Percentiles rank a stretch among this genome's conserved stretches.
These are phyloP conservation scores for Meloidogyne chitwoodi DNA, from an alignment of 1,140 invertebrate genomes.

Conservation along the genomic window DNA sequence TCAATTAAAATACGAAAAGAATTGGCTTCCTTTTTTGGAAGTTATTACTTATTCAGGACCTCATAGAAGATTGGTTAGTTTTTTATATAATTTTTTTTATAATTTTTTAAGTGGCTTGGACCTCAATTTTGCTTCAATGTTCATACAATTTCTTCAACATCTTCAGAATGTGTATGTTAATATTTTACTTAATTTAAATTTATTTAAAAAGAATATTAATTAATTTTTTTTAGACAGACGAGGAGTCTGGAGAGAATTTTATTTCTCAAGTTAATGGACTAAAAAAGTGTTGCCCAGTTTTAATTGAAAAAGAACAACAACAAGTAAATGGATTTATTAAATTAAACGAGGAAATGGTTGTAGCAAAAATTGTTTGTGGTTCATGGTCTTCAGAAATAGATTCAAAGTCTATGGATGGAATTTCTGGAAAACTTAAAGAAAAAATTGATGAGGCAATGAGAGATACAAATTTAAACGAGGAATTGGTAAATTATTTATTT, in stretches of 20 bases:
- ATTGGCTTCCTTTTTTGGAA: slow-evolving; percentile 49
- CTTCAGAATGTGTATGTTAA: slow-evolving; percentile 8
- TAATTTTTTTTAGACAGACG: slow-evolving; percentile 29
- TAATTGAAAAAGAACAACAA: slow-evolving; percentile 43
- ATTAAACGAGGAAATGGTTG: slow-evolving; percentile 20
- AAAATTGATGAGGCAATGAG: slow-evolving; percentile 48
- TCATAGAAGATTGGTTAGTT: slow-evolving; percentile 43
- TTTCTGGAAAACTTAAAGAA: slow-evolving; percentile 36
- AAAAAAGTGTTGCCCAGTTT: slow-evolving; percentile 46
- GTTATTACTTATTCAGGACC: slow-evolving; percentile 52
- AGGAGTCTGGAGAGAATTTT: neutral
- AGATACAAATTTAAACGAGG: slow-evolving; percentile 7
- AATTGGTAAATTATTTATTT: neutral
- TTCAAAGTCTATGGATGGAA: slow-evolving; percentile 12
- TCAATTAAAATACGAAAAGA: slow-evolving; percentile 14
- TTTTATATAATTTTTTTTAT: neutral
- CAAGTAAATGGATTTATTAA: slow-evolving; percentile 11
- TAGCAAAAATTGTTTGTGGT: slow-evolving; percentile 42
- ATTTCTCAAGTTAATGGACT: slow-evolving; percentile 18
- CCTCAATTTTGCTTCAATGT: slow-evolving; percentile 54
- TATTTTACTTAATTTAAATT: neutral
- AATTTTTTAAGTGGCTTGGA: slow-evolving; percentile 46
- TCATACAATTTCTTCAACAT: slow-evolving; percentile 47
- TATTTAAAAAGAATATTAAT: neutral
- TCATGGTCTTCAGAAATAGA: slow-evolving; percentile 47